Evolutionary conservation across 1,140 invertebrate species (phyloP).

Genomic region (Hyles vespertilio): DNA sequence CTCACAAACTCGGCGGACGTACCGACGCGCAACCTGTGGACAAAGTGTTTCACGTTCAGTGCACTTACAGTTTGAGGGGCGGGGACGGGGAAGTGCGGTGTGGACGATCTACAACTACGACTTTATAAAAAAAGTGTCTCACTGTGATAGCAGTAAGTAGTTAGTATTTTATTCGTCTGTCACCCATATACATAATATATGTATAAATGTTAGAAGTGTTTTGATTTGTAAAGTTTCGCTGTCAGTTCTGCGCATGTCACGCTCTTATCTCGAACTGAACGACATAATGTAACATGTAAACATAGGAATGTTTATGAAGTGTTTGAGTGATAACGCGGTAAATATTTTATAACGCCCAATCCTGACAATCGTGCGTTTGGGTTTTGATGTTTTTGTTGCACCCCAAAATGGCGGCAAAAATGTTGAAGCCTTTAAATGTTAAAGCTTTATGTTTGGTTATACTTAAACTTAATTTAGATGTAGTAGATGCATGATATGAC

Average conservation of each 20-base stretch:
- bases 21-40: slow-evolving; percentile 29
- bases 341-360: not conserved
- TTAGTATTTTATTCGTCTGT: not conserved
- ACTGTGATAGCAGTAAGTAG: slow-evolving; percentile 65
- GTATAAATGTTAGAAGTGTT: not conserved
- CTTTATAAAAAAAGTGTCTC: too few relatives aligned
- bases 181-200: too few relatives aligned
- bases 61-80: slow-evolving; percentile 43
- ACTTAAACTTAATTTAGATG: too few relatives aligned
- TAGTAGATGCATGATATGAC: too few relatives aligned
- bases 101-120: slow-evolving; percentile 3
- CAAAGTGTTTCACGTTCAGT: slow-evolving; percentile 46
- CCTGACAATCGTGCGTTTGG: not conserved
- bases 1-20: slow-evolving; percentile 52
- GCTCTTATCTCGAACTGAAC: slow-evolving; percentile 1
- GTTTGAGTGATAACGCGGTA: not conserved
- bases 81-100: slow-evolving; percentile 42
- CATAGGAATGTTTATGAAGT: not conserved
- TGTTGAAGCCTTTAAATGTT: too few relatives aligned
- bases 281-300: slow-evolving; percentile 7
- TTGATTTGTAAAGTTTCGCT: slow-evolving; percentile 16
- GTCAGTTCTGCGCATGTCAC: slow-evolving; percentile 7
- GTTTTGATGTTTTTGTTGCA: too few relatives aligned
- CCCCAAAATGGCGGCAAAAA: too few relatives aligned
- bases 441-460: too few relatives aligned